phyloP scores from a whole-genome alignment of 2,888 invertebrate species.

The Amaurobius ferox region DNA sequence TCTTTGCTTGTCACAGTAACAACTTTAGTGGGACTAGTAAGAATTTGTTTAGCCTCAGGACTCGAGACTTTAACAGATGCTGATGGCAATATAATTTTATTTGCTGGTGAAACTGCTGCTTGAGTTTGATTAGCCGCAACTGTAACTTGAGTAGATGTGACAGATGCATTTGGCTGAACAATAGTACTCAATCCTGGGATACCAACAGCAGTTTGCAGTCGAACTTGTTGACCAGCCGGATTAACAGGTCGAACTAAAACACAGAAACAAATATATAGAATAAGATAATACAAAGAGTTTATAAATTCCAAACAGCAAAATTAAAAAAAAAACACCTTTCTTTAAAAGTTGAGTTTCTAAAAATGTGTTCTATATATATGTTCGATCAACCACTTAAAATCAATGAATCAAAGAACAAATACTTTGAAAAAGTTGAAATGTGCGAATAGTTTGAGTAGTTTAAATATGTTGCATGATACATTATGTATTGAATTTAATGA shows the following conservation, averaged over 20 bases:
- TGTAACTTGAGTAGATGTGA: conserved; percentile 25
- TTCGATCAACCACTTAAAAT: too few relatives aligned
- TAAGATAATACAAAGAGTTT: background rate
- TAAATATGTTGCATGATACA: too few relatives aligned
- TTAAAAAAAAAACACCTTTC: background rate
- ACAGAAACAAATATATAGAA: too few relatives aligned
- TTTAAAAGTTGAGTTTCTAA: too few relatives aligned
- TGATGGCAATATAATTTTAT: conserved; percentile 43
- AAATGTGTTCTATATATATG: too few relatives aligned
- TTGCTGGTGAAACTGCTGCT: background rate
- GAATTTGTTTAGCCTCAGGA: conserved; percentile 48
- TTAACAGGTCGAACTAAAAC: conserved; percentile 64
- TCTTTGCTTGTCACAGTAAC: conserved; percentile 74
- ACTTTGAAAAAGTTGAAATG: too few relatives aligned
- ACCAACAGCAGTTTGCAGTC: conserved; percentile 67
- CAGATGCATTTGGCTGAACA: conserved; percentile 36
- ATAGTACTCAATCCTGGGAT: conserved; percentile 65
- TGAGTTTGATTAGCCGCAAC: conserved; percentile 34
- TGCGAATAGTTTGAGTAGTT: too few relatives aligned
- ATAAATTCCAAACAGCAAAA: too few relatives aligned
- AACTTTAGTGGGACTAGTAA: conserved; percentile 57
- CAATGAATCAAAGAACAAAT: too few relatives aligned
- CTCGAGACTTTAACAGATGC: conserved; percentile 30
- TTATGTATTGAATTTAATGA: too few relatives aligned
- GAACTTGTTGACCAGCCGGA: conserved; percentile 75